phyloP scores from a whole-genome alignment of 1,140 invertebrate genomes.

The Camponotus vicinus region DNA sequence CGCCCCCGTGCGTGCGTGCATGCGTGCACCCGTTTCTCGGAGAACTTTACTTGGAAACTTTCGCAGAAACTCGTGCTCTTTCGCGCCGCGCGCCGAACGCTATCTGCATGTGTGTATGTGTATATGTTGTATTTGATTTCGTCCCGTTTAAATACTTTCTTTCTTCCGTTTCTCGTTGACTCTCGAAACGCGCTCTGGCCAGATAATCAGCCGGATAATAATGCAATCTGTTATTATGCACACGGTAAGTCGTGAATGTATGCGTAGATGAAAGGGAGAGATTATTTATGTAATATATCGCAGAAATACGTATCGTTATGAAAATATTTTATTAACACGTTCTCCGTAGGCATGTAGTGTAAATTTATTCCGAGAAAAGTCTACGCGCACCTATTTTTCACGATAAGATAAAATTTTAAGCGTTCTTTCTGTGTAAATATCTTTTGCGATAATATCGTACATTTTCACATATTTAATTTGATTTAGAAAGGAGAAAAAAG shows the following conservation, averaged over 20 bases:
- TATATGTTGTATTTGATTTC: neutral
- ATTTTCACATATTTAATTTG: neutral
- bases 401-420: slow-evolving; percentile 8
- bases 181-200: neutral
- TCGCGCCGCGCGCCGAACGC: neutral
- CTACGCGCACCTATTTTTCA: neutral
- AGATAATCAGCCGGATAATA: slow-evolving; percentile 46
- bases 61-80: neutral
- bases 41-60: slow-evolving; percentile 39
- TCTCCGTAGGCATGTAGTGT: neutral
- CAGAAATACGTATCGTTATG: neutral
- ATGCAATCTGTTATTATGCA: slow-evolving; percentile 11
- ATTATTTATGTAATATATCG: neutral
- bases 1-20: neutral
- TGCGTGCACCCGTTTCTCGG: slow-evolving; percentile 1
- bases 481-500: neutral
- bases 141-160: slow-evolving; percentile 11
- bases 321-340: neutral
- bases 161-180: neutral
- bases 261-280: neutral
- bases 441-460: neutral
- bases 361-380: neutral
- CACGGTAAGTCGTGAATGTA: slow-evolving; percentile 37
- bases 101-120: too few species aligned
- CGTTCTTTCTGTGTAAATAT: neutral